Base-by-base conservation (phyloP, 2,888 invertebrate species). In the Platycheirus albimanus region DNA sequence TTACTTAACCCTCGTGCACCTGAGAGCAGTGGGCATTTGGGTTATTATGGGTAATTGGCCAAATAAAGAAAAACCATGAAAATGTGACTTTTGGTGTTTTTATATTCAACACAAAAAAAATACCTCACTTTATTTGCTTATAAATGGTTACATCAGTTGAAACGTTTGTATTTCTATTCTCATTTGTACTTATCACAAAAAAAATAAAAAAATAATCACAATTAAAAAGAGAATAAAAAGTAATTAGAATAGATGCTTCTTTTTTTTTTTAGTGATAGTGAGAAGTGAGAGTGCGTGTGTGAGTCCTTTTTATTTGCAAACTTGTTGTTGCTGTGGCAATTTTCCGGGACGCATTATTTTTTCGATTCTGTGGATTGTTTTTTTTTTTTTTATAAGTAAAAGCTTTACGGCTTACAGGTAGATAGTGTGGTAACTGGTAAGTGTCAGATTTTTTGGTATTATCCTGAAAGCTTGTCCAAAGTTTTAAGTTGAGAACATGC, bases 331-430 rank as follows among this genome's bases (percentile, higher is more conserved):
- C 30, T 54, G 38, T 64, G 11, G 8, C 33, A 24, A 66, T 51
- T 71, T 78, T 71, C 72, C 43, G 49, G 77, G 49, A 64, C 76
- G 61, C 47, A 28, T 52, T 71, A 54, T 20, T 30, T 54, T 47
- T 52, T 36, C 47, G n/a, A n/a, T 17, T 52, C 5, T 41, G 8
- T 1, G 13, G 24, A 15, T 56, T 41, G 28, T 54, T 1, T 10
- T 15, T 15, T 1, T 41, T 36, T 24, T 41, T 15, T 43, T 15
- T 20, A 28, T 51, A 3, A 51, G 47, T 20, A 7, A 33, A 30
- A 24, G 38, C 47, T 30, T 33, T 41, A 66, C 36, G 33, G 58
- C n/a, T 69, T 19, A n/a, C n/a, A 38, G 33, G 28, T 64, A 58
- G 33, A n/a, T 43, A 47, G 19, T n/a, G 11, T 43, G 11, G 30